Evolutionary conservation across 2,888 invertebrate genomes (phyloP), one percentile per base, ranked within the genome.

Genomic region (Caenorhabditis sp.): DNA sequence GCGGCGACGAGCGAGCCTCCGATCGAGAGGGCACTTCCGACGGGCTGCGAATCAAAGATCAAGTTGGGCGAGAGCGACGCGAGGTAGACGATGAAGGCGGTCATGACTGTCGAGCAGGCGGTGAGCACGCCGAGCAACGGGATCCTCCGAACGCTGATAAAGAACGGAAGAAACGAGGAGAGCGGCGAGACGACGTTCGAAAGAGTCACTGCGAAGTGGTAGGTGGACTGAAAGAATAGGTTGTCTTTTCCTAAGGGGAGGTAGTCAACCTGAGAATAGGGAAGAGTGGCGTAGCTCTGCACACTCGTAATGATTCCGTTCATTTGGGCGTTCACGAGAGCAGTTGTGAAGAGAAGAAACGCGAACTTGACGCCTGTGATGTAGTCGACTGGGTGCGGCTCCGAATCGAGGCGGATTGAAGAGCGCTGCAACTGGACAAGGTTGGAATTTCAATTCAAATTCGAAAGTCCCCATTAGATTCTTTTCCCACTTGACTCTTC

Each of bases 221-320:
- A 95, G 0, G 93, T 92, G 48, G 79, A n/a, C n/a, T n/a, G n/a
- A n/a, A n/a, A n/a, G n/a, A n/a, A n/a, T n/a, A n/a, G n/a, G n/a
- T n/a, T n/a, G n/a, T n/a, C n/a, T n/a, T n/a, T n/a, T n/a, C n/a
- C n/a, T n/a, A n/a, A n/a, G n/a, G n/a, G n/a, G n/a, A n/a, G n/a
- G n/a, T n/a, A n/a, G n/a, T n/a, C n/a, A n/a, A n/a, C 50, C 89
- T 92, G 92, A 15, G 95, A 94, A 90, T 95, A 95, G 9, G 95
- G 94, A 86, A 94, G 91, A 87, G 93, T 93, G 55, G 94, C 93
- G 89, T 93, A 95, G 46, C 94, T 93, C 90, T 94, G 94, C 81
- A 94, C 92, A 74, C 94, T 93, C 22, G 94, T 93, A 80, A 95
- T 91, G 83, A 94, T 92, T 56, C 94, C 94, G 90, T 94, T 94